Percentiles rank a stretch among this genome's conserved stretches.
phyloP scores from a whole-genome alignment of 2,113 vertebrate genomes.

The Archilochus colubris region DNA sequence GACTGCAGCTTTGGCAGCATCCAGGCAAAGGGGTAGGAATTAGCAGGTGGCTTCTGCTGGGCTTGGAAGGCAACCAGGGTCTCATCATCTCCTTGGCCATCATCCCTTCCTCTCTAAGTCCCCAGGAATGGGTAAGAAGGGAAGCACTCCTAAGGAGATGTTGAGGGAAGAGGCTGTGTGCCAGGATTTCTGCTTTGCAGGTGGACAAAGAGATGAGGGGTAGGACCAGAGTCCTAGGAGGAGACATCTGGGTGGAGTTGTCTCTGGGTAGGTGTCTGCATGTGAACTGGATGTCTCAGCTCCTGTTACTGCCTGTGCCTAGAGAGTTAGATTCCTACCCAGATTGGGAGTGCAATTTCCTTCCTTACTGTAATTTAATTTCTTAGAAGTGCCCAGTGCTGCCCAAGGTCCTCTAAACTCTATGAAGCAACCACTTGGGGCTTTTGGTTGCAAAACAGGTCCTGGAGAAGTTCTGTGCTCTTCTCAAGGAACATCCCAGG shows the following conservation, averaged over 20 bases:
- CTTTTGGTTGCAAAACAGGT: neutral
- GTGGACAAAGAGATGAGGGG: neutral
- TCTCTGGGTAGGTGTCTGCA: neutral
- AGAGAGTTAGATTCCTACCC: neutral
- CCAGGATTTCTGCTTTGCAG: neutral
- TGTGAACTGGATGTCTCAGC: neutral
- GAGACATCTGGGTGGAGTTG: neutral
- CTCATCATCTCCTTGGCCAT: neutral
- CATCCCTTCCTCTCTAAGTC: accelerated
- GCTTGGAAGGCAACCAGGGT: neutral
- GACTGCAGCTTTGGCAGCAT: neutral
- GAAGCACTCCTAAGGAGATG: neutral
- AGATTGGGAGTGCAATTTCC: neutral
- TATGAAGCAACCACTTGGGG: neutral
- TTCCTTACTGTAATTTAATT: neutral
- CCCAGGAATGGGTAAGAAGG: neutral
- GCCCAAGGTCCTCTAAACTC: neutral
- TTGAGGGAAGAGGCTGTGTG: neutral
- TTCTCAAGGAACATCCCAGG: neutral
- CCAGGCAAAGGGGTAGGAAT: neutral
- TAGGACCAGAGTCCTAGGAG: neutral
- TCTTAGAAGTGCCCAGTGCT: neutral
- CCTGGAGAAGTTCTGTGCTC: neutral
- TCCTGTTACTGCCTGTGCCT: neutral
- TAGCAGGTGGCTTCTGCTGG: neutral